A percentile compares a stretch with the other conserved stretches of the same genome.
These are phyloP conservation scores for Tribolium madens DNA, from an alignment of 1,140 invertebrate species.

Conservation along the genomic window DNA sequence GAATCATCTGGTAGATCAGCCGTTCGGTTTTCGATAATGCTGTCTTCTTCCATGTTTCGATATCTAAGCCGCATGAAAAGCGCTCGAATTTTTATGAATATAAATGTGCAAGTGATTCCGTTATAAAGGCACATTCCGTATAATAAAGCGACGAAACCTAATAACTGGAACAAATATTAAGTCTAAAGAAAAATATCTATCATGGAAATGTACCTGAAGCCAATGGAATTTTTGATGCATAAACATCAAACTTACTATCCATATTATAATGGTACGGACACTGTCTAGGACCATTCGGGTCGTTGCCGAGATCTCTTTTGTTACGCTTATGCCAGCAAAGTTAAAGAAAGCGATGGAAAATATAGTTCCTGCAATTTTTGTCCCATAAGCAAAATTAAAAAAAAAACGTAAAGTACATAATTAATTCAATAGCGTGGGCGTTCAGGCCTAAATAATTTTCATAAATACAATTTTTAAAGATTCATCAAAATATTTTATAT, in stretches of 20 bases:
- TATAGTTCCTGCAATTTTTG: conserved; percentile 77
- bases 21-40: conserved; percentile 49
- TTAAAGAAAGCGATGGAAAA: conserved; percentile 97
- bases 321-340: conserved; percentile 95
- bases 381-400: neutral
- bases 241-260: conserved; percentile 81
- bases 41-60: conserved; percentile 40
- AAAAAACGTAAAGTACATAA: neutral
- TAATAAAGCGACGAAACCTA: conserved; percentile 49
- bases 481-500: too few relatives aligned
- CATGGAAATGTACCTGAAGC: conserved; percentile 72
- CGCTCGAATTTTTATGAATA: neutral
- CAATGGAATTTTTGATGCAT: conserved; percentile 85
- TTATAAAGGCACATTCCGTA: conserved; percentile 55
- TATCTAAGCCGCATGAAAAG: conserved; percentile 8
- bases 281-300: conserved; percentile 94
- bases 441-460: too few relatives aligned
- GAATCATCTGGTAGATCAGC: conserved; percentile 42
- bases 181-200: neutral
- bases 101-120: conserved; percentile 40
- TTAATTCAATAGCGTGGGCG: too few relatives aligned
- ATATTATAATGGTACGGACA: conserved; percentile 89
- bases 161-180: conserved; percentile 34
- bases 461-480: too few relatives aligned
- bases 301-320: conserved; percentile 93